These are phyloP conservation scores for Bubo blakistoni DNA, from an alignment of 2,113 vertebrate genomes.

Conservation along the genomic window DNA sequence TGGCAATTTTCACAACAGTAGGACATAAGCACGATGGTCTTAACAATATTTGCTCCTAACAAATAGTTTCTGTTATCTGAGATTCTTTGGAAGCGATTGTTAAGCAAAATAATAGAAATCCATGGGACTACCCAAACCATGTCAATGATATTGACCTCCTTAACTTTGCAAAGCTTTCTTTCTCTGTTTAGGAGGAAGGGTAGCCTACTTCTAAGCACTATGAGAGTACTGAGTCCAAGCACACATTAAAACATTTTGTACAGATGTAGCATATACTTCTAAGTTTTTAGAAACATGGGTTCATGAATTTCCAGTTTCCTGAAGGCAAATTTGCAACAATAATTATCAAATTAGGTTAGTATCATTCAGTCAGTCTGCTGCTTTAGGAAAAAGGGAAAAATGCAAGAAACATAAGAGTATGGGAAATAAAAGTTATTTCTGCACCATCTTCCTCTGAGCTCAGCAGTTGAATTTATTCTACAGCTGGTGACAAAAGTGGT, in stretches of 20 bases:
- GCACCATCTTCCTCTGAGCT: neutral
- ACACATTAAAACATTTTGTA: neutral
- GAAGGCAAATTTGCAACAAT: neutral
- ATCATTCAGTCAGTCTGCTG: neutral
- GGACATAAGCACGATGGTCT: neutral
- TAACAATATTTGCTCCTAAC: neutral
- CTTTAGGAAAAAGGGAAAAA: neutral
- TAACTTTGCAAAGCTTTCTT: neutral
- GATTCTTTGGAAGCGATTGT: neutral
- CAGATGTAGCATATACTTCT: neutral
- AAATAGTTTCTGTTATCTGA: neutral
- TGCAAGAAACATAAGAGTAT: neutral
- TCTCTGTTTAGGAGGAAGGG: neutral
- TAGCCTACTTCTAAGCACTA: neutral
- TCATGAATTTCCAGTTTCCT: neutral
- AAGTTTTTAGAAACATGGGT: neutral
- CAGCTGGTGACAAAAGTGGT: neutral
- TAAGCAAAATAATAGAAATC: slow-evolving; percentile 12
- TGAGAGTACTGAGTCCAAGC: neutral
- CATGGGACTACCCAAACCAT: neutral
- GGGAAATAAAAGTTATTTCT: neutral
- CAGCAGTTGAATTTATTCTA: neutral
- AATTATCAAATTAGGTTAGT: neutral
- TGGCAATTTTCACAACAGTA: neutral
- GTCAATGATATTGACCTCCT: neutral